Conservation (phyloP, 2,797 vertebrate genomes). For the Loriculus beryllinus region DNA sequence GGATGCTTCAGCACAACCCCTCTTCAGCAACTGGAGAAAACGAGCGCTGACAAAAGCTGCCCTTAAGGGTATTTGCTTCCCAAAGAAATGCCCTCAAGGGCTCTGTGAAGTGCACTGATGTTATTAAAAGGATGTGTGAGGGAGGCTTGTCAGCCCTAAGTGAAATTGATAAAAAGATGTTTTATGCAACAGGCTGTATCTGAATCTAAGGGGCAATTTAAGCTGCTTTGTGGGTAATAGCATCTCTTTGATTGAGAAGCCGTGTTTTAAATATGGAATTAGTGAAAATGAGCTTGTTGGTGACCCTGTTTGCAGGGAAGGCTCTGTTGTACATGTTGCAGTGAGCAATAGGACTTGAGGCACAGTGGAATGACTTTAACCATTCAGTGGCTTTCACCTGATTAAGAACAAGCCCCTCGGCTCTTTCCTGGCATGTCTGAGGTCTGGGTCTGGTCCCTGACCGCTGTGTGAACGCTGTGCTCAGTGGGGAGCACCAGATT, state of each 20-base stretch:
- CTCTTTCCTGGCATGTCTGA: no score
- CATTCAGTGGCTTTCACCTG: neutral
- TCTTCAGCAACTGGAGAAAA: neutral
- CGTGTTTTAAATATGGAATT: neutral
- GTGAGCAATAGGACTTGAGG: neutral
- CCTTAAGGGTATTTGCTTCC: neutral
- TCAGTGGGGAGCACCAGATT: neutral
- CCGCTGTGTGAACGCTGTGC: neutral
- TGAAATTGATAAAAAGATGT: constrained; percentile 13
- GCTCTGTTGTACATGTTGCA: neutral
- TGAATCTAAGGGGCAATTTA: constrained; percentile 4
- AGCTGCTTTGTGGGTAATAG: constrained; percentile 10
- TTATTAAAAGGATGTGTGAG: neutral
- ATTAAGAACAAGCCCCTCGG: neutral
- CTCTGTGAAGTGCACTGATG: neutral
- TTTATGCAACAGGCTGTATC: constrained; percentile 34
- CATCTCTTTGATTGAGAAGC: neutral
- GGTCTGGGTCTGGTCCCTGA: neutral
- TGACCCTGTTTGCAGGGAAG: neutral
- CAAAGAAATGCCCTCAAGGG: neutral
- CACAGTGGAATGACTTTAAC: neutral
- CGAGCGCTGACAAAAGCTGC: neutral
- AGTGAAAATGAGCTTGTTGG: neutral
- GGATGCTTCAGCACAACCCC: neutral
- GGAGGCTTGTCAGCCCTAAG: neutral